Percentiles rank a stretch among this genome's conserved stretches.
Conservation (phyloP, 2,797 vertebrate genomes). For the Calcarius lapponicus region DNA sequence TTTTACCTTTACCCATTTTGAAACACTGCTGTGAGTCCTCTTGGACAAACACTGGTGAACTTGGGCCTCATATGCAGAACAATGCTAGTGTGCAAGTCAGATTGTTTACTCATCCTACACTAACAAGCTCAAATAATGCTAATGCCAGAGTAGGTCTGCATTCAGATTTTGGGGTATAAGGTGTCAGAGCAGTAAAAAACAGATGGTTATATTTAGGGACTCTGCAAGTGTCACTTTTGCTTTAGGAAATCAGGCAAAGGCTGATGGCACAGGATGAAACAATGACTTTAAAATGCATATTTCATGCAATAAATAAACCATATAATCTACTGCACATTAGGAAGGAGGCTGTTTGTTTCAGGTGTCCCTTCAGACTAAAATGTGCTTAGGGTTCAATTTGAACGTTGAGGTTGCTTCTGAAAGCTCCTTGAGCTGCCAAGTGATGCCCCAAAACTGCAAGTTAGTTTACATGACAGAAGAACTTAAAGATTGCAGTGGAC, state of each 20-base stretch:
- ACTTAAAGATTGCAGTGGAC: neutral
- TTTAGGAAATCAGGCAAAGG: neutral
- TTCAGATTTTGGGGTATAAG: neutral
- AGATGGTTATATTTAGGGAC: neutral
- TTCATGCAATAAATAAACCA: neutral
- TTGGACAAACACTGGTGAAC: neutral
- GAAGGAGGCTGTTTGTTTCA: neutral
- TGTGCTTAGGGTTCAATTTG: fast-evolving
- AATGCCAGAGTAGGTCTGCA: neutral
- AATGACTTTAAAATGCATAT: neutral
- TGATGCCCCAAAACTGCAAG: neutral
- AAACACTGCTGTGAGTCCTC: neutral
- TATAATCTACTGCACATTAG: neutral
- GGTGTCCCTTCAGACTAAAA: neutral
- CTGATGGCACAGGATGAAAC: neutral
- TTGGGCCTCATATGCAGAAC: neutral
- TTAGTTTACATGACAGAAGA: neutral
- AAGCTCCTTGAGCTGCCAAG: neutral
- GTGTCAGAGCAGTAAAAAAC: neutral
- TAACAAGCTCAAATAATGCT: neutral
- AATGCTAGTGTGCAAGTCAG: neutral
- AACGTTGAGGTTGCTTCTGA: neutral
- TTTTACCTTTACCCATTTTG: neutral
- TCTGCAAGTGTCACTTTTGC: neutral
- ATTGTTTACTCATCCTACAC: neutral